Evolutionary conservation across 2,888 invertebrate species (phyloP).

Genomic region (Amiota mariae): DNA sequence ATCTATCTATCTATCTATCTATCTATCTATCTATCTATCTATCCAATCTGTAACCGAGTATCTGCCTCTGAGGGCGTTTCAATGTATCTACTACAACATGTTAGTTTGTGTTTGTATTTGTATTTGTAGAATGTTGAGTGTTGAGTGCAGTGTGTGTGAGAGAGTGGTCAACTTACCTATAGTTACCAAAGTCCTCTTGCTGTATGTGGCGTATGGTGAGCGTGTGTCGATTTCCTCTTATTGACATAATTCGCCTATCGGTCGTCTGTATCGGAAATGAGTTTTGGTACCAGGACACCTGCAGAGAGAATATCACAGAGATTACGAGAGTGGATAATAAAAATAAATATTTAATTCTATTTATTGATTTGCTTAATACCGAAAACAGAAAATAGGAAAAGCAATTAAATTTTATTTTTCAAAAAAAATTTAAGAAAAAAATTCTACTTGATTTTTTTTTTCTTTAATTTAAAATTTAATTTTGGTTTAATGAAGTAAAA

Average conservation of each 20-base stretch:
- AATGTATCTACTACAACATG: not conserved
- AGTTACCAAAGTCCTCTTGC: constrained; percentile 82
- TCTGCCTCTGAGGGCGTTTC: not conserved
- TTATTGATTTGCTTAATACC: too few relatives aligned
- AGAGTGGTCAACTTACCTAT: constrained; percentile 76
- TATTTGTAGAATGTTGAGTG: too few relatives aligned
- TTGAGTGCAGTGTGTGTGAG: too few relatives aligned
- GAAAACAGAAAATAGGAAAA: too few relatives aligned
- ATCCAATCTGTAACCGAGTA: not conserved
- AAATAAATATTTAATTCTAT: too few relatives aligned
- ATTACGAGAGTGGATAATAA: constrained; percentile 18
- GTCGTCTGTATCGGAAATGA: constrained; percentile 80
- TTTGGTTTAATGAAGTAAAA: not conserved
- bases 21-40: not conserved
- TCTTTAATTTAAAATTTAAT: not conserved
- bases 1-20: not conserved
- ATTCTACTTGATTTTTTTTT: not conserved
- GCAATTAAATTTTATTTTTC: not conserved
- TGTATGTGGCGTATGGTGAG: constrained; percentile 80
- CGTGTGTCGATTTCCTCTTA: constrained; percentile 81
- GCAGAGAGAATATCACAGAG: constrained; percentile 47
- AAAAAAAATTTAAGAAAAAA: not conserved
- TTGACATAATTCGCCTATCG: constrained; percentile 82
- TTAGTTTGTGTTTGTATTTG: not conserved
- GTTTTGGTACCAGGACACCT: constrained; percentile 84